Base-by-base conservation (phyloP, 2,113 vertebrate genomes). In the Potamarius usumacintae region DNA sequence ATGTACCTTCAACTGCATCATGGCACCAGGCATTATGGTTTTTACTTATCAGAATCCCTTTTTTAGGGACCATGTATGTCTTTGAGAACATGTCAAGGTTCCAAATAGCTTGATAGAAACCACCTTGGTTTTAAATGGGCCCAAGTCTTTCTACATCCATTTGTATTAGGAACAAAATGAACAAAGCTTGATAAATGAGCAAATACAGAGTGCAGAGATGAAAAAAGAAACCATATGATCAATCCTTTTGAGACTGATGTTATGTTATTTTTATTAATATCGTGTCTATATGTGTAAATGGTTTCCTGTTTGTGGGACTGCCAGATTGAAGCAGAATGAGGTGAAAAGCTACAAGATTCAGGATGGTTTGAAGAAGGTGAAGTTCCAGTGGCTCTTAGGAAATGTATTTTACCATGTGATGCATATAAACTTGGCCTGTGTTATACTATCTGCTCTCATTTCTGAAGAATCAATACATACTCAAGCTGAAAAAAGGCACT, bases 351-450 rank as follows among this genome's bases (percentile, higher is more conserved):
- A 20, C 27, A 20, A 22, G 67, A 76, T 60, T 62, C 34, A 63
- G 14, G 15, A 63, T 50, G 58, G 72, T 78, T 63, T 78, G 58
- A 34, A 50, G 5, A 22, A 50, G 67, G 53, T n/a, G 34, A 52
- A 1, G 14, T 52, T 85, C 57, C 57, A 76, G 4, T 53, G 20
- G 6, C 3, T 76, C 7, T 65, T 42, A 82, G 22, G 25, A 67
- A 83, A 83, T 63, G 42, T 50, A 50, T 77, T 85, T 76, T 86
- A 22, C n/a, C 72, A 15, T 53, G 34, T 77, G 84, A 85, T 57
- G 34, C 57, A 18, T 62, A 18, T 79, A 30, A 78, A 22, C 42
- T 65, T 79, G 58, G 22, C 74, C 12, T 0, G 5, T 86, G 25
- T 53, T 57, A 30, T 17, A 85, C 53, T 65, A 60, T 52, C 10